A percentile compares a stretch with the other conserved stretches of the same genome.
These are phyloP conservation scores for Zaprionus bogoriensis DNA, from an alignment of 2,888 invertebrate species.

Conservation along the genomic window DNA sequence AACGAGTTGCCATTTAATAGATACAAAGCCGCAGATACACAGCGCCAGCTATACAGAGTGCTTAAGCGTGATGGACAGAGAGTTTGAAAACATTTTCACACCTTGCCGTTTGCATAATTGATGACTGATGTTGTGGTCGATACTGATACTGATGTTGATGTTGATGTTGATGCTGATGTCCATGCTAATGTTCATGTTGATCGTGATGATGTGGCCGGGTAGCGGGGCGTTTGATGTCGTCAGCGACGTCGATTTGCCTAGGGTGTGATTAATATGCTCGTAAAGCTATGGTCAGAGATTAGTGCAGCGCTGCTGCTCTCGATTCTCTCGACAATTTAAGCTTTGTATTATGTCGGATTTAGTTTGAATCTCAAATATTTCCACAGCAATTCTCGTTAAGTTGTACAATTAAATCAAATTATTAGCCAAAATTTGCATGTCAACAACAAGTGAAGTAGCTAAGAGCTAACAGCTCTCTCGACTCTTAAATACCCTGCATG, in stretches of 20 bases:
- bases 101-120: constrained; percentile 73
- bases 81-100: constrained; percentile 67
- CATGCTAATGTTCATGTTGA: constrained; percentile 33
- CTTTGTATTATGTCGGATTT: neutral
- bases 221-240: too few relatives aligned
- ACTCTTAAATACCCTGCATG: neutral
- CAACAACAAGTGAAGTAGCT: neutral
- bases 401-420: neutral
- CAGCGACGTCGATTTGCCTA: too few relatives aligned
- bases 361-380: neutral
- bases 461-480: neutral
- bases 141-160: constrained; percentile 7
- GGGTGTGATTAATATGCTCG: too few relatives aligned
- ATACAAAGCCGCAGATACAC: constrained; percentile 37
- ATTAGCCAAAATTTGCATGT: neutral
- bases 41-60: constrained; percentile 59
- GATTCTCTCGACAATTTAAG: neutral
- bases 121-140: constrained; percentile 32
- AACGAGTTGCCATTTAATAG: constrained; percentile 32
- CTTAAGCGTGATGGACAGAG: constrained; percentile 60
- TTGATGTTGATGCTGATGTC: constrained; percentile 17
- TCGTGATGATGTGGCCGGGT: constrained; percentile 20
- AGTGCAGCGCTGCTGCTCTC: neutral
- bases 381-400: neutral
- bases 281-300: too few relatives aligned